A percentile compares a stretch with the other conserved stretches of the same genome.
Conservation (phyloP, 2,113 vertebrate species). For the Nesogale talazaci region DNA sequence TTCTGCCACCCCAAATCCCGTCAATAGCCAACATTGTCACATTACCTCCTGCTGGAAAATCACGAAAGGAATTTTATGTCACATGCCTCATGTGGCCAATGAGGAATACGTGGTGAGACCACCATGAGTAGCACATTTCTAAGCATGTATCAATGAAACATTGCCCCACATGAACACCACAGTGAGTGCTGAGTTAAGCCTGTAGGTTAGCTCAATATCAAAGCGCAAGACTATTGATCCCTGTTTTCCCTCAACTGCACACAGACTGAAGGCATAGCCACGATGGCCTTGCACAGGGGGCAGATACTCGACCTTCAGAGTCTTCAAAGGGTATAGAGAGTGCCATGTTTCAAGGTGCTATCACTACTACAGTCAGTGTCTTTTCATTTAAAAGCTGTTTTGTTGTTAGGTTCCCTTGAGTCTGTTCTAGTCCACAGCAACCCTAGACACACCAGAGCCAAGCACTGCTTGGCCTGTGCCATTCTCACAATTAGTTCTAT, state of each 20-base stretch:
- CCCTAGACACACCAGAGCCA: no score
- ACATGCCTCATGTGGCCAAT: not conserved
- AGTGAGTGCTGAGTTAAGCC: rapidly evolving
- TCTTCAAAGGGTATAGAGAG: not conserved
- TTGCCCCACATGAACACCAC: not conserved
- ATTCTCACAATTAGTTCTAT: no score
- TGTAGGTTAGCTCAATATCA: not conserved
- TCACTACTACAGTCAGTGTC: not conserved
- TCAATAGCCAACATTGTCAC: not conserved
- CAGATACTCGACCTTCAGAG: not conserved
- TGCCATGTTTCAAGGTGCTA: not conserved
- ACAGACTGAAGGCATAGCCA: not conserved
- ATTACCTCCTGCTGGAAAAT: no score
- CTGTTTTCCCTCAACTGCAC: not conserved
- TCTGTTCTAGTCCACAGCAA: no score
- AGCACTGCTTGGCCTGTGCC: no score
- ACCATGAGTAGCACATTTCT: not conserved
- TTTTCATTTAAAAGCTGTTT: not conserved
- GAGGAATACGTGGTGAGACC: rapidly evolving
- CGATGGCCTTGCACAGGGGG: no score
- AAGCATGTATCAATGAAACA: not conserved
- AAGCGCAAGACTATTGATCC: not conserved
- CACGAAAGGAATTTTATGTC: not conserved
- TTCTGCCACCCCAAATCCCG: not conserved
- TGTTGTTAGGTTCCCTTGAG: no score